These are phyloP conservation scores for Streptopelia turtur DNA, from an alignment of 2,797 vertebrate species.

Conservation along the genomic window DNA sequence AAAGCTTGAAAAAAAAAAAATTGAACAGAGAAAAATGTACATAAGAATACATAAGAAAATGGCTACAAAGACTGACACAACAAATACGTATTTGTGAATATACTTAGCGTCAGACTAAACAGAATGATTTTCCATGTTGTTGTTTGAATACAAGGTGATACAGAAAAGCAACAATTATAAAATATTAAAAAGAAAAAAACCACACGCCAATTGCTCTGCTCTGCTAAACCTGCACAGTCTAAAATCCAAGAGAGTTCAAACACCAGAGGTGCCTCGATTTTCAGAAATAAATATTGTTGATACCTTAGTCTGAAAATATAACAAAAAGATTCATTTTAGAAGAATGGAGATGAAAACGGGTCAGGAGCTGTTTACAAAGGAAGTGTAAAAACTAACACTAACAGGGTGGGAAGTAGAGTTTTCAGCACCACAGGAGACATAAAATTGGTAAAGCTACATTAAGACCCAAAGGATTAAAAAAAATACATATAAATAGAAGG, in stretches of 20 bases:
- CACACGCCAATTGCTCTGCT: background rate
- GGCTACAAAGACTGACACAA: background rate
- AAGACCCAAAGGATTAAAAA: background rate
- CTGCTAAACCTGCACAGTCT: background rate
- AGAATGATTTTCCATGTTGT: background rate
- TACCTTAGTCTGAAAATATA: background rate
- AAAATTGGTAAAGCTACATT: background rate
- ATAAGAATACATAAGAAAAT: background rate
- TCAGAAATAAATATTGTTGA: background rate
- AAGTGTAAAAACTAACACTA: constrained; percentile 5
- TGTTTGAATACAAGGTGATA: background rate
- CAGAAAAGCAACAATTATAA: background rate
- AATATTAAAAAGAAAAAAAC: background rate
- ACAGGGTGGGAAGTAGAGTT: background rate
- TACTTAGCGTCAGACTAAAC: background rate
- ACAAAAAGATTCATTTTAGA: background rate
- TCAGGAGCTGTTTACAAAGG: background rate
- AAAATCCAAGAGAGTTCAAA: background rate
- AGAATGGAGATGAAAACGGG: constrained; percentile 6
- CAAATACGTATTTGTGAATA: background rate
- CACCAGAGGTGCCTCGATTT: background rate
- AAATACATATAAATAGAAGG: background rate
- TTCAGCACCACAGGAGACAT: background rate
- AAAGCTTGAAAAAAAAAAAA: background rate
- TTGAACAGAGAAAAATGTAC: background rate